These are phyloP conservation scores for Malurus elegans DNA, from an alignment of 2,113 vertebrate genomes.

Conservation along the genomic window DNA sequence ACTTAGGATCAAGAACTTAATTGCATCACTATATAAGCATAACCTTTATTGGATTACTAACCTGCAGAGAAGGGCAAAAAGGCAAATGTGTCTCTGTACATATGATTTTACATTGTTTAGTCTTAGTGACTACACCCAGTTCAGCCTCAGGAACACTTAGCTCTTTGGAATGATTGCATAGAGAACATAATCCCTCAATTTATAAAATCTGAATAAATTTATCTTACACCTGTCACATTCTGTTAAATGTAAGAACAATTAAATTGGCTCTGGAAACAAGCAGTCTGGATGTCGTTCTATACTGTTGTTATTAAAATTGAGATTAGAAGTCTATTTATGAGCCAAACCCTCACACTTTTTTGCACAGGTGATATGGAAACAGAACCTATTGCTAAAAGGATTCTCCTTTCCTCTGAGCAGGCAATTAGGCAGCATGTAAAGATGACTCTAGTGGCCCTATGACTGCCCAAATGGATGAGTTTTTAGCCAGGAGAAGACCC, in stretches of 20 bases:
- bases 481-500: neutral
- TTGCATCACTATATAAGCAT: neutral
- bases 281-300: neutral
- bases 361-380: neutral
- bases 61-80: neutral
- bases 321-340: neutral
- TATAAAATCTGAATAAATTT: neutral
- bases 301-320: neutral
- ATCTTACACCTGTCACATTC: neutral
- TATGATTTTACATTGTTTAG: neutral
- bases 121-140: neutral
- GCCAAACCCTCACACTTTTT: neutral
- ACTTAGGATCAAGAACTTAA: slow-evolving; percentile 32
- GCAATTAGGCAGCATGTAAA: accelerated
- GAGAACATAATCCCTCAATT: neutral
- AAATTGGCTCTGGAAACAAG: neutral
- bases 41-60: neutral
- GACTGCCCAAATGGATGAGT: neutral
- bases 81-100: neutral
- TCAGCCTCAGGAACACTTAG: neutral
- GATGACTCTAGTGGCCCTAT: neutral
- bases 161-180: neutral
- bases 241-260: neutral
- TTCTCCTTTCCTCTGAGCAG: neutral
- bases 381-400: neutral